Evolutionary conservation across 2,113 vertebrate species (phyloP).

Genomic region (Camelus dromedarius): DNA sequence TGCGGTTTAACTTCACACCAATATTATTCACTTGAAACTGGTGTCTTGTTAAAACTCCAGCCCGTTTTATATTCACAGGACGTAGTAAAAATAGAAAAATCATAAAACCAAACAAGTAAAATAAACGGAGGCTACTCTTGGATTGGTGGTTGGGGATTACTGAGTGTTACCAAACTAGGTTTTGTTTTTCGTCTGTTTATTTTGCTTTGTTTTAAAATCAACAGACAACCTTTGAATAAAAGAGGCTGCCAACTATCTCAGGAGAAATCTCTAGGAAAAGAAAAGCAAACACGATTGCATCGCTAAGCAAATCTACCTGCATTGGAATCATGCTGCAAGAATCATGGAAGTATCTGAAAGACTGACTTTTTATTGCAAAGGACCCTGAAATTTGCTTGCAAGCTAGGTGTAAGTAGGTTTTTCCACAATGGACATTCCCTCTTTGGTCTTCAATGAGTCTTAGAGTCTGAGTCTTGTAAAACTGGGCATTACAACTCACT

Average conservation of each 20-base stretch:
- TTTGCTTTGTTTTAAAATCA: conserved; percentile 34
- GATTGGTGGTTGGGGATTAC: not conserved
- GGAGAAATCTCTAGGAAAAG: not conserved
- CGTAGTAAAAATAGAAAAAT: not conserved
- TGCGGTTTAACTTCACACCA: not conserved
- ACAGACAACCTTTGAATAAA: not conserved
- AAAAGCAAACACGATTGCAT: not conserved
- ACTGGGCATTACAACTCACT: not conserved
- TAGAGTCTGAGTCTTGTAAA: not conserved
- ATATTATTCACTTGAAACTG: not conserved
- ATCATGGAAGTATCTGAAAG: not conserved
- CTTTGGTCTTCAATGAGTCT: not conserved
- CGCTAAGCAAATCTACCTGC: not conserved
- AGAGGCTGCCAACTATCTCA: not conserved
- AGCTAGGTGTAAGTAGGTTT: not conserved
- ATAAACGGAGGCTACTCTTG: not conserved
- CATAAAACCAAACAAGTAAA: conserved; percentile 3
- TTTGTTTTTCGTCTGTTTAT: not conserved
- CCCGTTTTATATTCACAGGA: conserved; percentile 12
- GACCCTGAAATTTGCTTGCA: not conserved
- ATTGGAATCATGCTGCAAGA: not conserved
- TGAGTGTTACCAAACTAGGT: not conserved
- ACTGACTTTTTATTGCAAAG: not conserved
- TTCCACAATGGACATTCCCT: not conserved
- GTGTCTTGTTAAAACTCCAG: conserved; percentile 35